Base-by-base conservation (phyloP, 1,140 invertebrate genomes). In the Drosophila navojoa region DNA sequence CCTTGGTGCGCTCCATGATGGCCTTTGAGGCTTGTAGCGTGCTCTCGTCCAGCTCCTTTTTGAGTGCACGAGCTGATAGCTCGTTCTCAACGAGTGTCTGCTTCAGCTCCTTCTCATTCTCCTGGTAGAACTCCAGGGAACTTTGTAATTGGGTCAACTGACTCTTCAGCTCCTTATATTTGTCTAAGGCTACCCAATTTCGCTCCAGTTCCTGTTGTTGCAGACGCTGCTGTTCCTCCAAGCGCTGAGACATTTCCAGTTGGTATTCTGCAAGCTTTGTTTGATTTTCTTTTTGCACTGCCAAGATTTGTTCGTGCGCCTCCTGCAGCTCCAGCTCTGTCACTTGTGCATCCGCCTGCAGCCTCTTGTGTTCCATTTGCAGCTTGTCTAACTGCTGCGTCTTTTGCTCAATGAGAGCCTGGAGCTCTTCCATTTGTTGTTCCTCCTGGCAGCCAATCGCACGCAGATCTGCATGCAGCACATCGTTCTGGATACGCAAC, bases 1-100 rank as follows among this genome's bases (percentile, higher is more conserved):
- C 78, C 79, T 95, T 94, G 0, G 94, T 94, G 75, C 94, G 94
- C 55, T 95, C 95, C 25, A 95, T 92, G 2, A 94, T 92, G 3
- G 93, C 93, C 80, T 95, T 93, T 29, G 94, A 95, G 11, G 94
- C 93, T 45, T 93, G 93, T 11, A 92, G 44, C 1, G 91, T 87
- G 19, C 85, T 90, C 10, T 92, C 85, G 49, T 92, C 91, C 13
- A 92, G 58, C 38, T 90, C 85, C 50, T 92, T 92, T 57, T 90
- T 90, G 1, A 92, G 71, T 1, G 74, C 60, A 44, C 91, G 76
- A 11, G 76, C 63, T 1, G 78, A 53, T 22, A 91, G 62, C 42
- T 92, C 91, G 25, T 84, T 90, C 25, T 91, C 90, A 1, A 92
- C 80, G 0, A 92, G 58, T 2, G 82, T 78, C 44, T 90, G 79